Conservation (phyloP, 2,113 vertebrate species). For the Chauna torquata region DNA sequence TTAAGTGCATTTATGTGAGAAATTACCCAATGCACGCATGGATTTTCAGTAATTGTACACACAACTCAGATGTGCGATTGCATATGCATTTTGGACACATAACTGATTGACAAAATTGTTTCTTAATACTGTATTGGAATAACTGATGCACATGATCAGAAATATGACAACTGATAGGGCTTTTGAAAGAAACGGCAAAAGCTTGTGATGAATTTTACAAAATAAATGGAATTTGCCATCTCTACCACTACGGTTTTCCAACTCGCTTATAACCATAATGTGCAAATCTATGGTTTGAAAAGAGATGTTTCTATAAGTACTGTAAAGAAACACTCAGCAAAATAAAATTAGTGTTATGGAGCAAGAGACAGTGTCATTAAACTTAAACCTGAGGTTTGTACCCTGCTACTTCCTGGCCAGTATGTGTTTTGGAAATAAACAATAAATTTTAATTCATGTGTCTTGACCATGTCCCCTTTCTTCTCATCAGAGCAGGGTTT, state of each 20-base stretch:
- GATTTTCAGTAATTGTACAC: conserved; percentile 63
- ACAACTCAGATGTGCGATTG: conserved; percentile 23
- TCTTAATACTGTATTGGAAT: not conserved
- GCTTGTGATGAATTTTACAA: not conserved
- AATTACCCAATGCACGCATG: conserved; percentile 58
- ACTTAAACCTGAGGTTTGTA: not conserved
- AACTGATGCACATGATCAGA: not conserved
- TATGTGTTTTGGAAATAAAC: not conserved
- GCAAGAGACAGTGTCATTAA: not conserved
- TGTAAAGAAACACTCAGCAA: not conserved
- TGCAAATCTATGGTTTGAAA: not conserved
- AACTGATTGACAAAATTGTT: conserved; percentile 52
- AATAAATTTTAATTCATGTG: not conserved
- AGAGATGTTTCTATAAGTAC: not conserved
- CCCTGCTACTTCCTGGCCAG: not conserved
- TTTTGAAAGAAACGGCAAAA: not conserved
- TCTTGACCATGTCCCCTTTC: not conserved
- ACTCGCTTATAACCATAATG: not conserved
- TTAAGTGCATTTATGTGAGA: conserved; percentile 71
- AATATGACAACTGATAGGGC: not conserved
- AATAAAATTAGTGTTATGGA: fast-evolving
- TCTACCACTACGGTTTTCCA: not conserved
- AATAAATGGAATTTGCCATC: not conserved
- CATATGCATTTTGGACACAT: conserved; percentile 54
- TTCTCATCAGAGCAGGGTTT: not conserved